A percentile compares a stretch with the other conserved stretches of the same genome.
Evolutionary conservation across 2,888 invertebrate genomes (phyloP).

Genomic region (Ecliptopera silaceata): DNA sequence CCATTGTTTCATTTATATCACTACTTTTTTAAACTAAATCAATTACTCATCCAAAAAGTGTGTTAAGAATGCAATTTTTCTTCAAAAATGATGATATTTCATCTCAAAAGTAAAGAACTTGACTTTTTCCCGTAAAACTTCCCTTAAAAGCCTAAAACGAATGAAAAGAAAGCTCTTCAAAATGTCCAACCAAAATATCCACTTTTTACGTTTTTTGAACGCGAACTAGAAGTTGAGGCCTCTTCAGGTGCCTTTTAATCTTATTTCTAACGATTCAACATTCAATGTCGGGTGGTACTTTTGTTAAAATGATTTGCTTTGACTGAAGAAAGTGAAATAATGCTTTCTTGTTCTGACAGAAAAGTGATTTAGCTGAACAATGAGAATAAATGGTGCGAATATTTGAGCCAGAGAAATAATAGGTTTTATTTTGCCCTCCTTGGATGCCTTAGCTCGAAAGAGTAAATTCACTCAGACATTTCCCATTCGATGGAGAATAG

Average conservation of each 20-base stretch:
- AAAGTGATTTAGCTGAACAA: slow-evolving; percentile 30
- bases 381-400: slow-evolving; percentile 28
- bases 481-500: neutral
- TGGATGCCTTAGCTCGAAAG: neutral
- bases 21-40: neutral
- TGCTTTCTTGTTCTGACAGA: slow-evolving; percentile 29
- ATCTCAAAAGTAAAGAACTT: neutral
- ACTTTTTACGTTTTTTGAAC: slow-evolving; percentile 11
- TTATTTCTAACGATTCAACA: slow-evolving; percentile 23
- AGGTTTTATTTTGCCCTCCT: slow-evolving; percentile 10
- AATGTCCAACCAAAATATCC: neutral
- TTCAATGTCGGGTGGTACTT: slow-evolving; percentile 16
- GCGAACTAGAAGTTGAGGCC: slow-evolving; percentile 20
- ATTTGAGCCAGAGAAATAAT: slow-evolving; percentile 20
- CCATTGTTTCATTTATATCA: slow-evolving; percentile 6
- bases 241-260: slow-evolving; percentile 28
- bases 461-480: slow-evolving; percentile 7
- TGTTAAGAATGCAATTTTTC: too few species aligned
- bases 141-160: neutral
- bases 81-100: neutral
- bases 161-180: neutral
- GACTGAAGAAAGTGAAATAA: slow-evolving; percentile 27
- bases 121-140: neutral
- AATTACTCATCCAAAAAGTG: too few species aligned
- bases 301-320: slow-evolving; percentile 27